A percentile compares a stretch with the other conserved stretches of the same genome.
Evolutionary conservation across 2,888 invertebrate species (phyloP).

Genomic region (Philaethria dido): DNA sequence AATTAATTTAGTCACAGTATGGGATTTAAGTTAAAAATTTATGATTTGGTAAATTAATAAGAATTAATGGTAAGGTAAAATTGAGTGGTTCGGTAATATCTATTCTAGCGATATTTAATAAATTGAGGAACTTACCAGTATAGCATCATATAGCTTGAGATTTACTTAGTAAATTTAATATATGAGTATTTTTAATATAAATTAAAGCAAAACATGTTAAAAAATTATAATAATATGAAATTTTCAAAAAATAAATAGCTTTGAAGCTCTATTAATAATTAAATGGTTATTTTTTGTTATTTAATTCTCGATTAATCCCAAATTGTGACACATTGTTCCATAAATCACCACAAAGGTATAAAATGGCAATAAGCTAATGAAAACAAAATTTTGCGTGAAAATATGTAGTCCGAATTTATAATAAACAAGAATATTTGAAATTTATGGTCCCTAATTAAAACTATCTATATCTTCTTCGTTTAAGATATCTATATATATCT

Average conservation of each 20-base stretch:
- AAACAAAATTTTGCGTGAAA: slow-evolving; percentile 38
- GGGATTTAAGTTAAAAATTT: background rate
- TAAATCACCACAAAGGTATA: slow-evolving; percentile 5
- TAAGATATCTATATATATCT: too few relatives aligned
- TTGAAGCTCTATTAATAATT: background rate
- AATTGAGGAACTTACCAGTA: slow-evolving; percentile 26
- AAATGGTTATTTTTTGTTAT: background rate
- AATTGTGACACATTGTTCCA: slow-evolving; percentile 25
- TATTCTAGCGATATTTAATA: background rate
- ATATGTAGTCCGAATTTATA: slow-evolving; percentile 45
- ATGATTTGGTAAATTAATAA: background rate
- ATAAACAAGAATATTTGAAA: background rate
- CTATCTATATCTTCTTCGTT: too few relatives aligned
- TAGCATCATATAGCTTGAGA: background rate
- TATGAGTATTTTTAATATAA: too few relatives aligned
- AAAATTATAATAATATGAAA: too few relatives aligned
- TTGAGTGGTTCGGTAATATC: background rate
- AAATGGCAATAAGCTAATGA: slow-evolving; percentile 28
- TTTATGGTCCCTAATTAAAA: too few relatives aligned
- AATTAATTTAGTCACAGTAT: slow-evolving; percentile 1
- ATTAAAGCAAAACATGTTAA: background rate
- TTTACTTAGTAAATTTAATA: background rate
- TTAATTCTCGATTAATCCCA: slow-evolving; percentile 23
- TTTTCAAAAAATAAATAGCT: too few relatives aligned
- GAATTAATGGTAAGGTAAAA: background rate